Evolutionary conservation across 1,140 invertebrate species (phyloP).

Genomic region (Saccostrea echinata): DNA sequence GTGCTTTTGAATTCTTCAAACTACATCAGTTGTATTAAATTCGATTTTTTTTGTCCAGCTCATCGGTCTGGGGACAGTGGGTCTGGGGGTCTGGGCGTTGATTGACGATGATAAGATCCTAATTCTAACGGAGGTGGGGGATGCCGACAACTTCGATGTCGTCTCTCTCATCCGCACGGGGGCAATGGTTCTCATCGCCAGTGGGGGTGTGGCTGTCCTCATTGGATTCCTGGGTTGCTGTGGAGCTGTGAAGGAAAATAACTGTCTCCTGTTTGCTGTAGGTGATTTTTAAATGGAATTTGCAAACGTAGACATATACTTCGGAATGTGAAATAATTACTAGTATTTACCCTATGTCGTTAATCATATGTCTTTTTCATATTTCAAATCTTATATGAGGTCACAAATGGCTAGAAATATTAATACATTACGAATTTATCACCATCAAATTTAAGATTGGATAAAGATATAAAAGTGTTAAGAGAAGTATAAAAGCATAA

Average conservation of each 20-base stretch:
- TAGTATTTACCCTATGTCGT: too few species aligned
- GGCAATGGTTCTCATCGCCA: conserved; percentile 84
- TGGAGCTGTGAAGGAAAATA: conserved; percentile 90
- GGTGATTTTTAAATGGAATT: conserved; percentile 75
- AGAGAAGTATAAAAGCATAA: too few species aligned
- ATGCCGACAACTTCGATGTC: conserved; percentile 68
- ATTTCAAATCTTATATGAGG: too few species aligned
- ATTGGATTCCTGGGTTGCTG: conserved; percentile 94
- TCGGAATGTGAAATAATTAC: too few species aligned
- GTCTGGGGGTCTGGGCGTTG: conserved; percentile 87
- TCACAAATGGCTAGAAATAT: too few species aligned
- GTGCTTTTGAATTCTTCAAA: too few species aligned
- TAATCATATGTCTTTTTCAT: too few species aligned
- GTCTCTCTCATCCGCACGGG: conserved; percentile 62
- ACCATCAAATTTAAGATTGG: too few species aligned
- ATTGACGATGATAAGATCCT: conserved; percentile 87
- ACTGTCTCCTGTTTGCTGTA: conserved; percentile 89
- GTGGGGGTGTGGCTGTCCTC: conserved; percentile 88
- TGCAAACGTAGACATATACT: too few species aligned
- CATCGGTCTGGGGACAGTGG: conserved; percentile 85
- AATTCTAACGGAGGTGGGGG: conserved; percentile 84
- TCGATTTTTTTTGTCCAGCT: conserved; percentile 82
- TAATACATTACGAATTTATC: too few species aligned
- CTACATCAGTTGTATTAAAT: background rate
- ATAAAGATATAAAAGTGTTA: too few species aligned